A percentile compares a stretch with the other conserved stretches of the same genome.
These are phyloP conservation scores for Parauchenoglanis punctatus DNA, from an alignment of 2,797 vertebrate species.

Conservation along the genomic window DNA sequence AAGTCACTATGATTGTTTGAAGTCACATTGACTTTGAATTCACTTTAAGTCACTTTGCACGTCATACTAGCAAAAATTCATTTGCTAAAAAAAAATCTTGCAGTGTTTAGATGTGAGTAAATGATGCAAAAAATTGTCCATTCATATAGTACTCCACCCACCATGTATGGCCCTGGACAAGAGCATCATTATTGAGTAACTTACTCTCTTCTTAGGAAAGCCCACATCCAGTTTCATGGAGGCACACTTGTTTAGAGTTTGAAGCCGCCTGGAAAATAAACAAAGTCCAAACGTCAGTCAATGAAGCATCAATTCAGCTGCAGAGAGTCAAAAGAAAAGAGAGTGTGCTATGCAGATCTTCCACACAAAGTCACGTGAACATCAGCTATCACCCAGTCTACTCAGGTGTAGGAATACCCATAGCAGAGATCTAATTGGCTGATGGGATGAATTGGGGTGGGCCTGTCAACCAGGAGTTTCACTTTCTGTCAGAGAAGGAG, in stretches of 20 bases:
- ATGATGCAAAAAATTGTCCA: neutral
- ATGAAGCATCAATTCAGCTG: constrained; percentile 37
- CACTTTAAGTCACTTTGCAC: neutral
- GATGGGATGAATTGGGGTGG: constrained; percentile 2
- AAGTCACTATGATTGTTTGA: no score
- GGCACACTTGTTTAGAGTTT: constrained; percentile 96
- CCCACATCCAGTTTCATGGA: constrained; percentile 98
- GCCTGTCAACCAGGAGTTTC: constrained; percentile 28
- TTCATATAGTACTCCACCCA: neutral
- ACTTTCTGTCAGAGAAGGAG: constrained; percentile 39
- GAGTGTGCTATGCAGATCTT: constrained; percentile 2
- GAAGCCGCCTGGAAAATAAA: constrained; percentile 85
- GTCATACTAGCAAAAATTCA: neutral
- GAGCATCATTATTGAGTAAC: constrained; percentile 48
- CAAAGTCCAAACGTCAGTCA: constrained; percentile 40
- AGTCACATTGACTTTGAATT: no score
- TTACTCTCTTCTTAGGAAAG: constrained; percentile 94
- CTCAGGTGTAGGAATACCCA: constrained; percentile 44
- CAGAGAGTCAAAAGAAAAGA: constrained; percentile 11
- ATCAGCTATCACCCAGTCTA: constrained; percentile 22
- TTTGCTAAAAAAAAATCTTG: neutral
- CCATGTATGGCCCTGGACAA: neutral
- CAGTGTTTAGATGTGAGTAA: neutral
- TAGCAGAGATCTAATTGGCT: constrained; percentile 35
- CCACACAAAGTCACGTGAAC: constrained; percentile 22